These are phyloP conservation scores for Daktulosphaira vitifoliae DNA, from an alignment of 1,140 invertebrate species.

Conservation along the genomic window DNA sequence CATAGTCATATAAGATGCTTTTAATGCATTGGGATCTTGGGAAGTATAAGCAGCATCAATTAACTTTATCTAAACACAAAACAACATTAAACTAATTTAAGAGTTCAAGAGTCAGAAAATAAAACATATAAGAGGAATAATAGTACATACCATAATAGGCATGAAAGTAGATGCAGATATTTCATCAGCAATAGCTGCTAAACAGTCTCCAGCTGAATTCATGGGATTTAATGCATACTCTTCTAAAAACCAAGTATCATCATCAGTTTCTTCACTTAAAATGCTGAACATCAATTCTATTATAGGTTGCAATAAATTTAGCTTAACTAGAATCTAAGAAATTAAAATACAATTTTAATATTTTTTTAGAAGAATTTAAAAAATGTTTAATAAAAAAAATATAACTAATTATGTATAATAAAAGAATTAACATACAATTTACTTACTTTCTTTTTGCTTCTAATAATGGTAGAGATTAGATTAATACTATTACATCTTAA, in stretches of 20 bases:
- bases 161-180: constrained; percentile 18
- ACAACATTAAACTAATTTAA: too few species aligned
- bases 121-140: constrained; percentile 13
- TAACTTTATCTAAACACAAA: constrained; percentile 47
- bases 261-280: constrained; percentile 24
- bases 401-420: neutral
- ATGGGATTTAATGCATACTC: constrained; percentile 17
- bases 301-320: constrained; percentile 21
- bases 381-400: neutral
- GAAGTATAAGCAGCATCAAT: constrained; percentile 55
- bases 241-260: constrained; percentile 26
- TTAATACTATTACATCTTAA: constrained; percentile 21
- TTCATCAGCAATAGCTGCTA: constrained; percentile 21
- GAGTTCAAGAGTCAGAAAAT: neutral
- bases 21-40: constrained; percentile 51
- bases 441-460: constrained; percentile 24
- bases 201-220: constrained; percentile 20
- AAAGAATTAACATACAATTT: neutral
- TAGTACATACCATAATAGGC: constrained; percentile 19
- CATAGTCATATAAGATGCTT: constrained; percentile 62
- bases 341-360: neutral
- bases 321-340: constrained; percentile 20
- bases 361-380: neutral
- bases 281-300: constrained; percentile 25
- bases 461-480: constrained; percentile 18